Base-by-base conservation (phyloP, 2,797 vertebrate species). In the Chelonia mydas region DNA sequence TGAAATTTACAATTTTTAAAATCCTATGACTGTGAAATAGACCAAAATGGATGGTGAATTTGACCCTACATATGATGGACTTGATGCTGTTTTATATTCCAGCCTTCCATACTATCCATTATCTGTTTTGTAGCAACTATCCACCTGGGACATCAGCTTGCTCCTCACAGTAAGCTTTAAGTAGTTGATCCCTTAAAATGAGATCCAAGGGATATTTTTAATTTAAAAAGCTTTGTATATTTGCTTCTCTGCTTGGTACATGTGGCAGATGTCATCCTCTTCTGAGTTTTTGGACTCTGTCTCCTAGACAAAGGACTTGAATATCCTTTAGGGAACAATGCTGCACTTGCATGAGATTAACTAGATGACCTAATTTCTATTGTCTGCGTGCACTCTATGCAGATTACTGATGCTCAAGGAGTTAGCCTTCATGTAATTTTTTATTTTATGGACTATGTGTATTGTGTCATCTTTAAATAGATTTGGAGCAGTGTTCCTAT, bases 401-500 rank as follows among this genome's bases (percentile, higher is more conserved):
- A 45, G 2, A 88, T 91, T 86, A 80, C 89, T 88, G 57, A 85
- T 93, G 86, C 55, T 92, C 16, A 61, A 91, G 59, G 59, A 83
- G 47, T 88, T 96, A 94, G 92, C 88, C 25, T 79, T 37, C 0
- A 0, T 83, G 27, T 87, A 88, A 85, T 49, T 89, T 89, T 78
- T 61, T 83, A 54, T 78, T 90, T 11, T 83, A 84, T 61, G 50
- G 83, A 79, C 61, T 95, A 25, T 33, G 76, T 21, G 77, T 87
- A 55, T 31, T 93, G 47, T 96, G 47, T 96, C 59, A 90, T 95
- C 79, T 50, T 90, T 47, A 80, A 96, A 76, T 92, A 99, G 99
- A 97, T 99, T 99, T 5, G 99, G 99, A 11, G 98, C 99, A 0
- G 99, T 99, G 91, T 99, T 99, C 97, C 97, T 99, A 86, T 99